Conservation (phyloP, 1,140 invertebrate genomes). For the Andrena cerasifolii region DNA sequence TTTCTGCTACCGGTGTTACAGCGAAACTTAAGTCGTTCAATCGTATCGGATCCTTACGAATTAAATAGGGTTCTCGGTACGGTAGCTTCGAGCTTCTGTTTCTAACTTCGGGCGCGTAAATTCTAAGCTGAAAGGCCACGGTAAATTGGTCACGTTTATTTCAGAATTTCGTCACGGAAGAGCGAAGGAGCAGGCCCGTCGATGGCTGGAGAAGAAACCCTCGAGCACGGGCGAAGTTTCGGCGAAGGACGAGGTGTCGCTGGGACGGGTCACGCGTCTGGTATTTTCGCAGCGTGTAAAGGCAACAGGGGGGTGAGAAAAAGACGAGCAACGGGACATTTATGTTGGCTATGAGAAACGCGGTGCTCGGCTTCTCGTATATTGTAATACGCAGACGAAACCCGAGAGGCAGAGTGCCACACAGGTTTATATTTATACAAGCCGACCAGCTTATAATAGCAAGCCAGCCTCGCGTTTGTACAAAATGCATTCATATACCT, state of each 20-base stretch:
- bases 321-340: slow-evolving; percentile 57
- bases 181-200: too few relatives aligned
- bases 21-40: slow-evolving; percentile 32
- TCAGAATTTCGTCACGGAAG: too few relatives aligned
- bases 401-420: slow-evolving; percentile 72
- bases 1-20: slow-evolving; percentile 68
- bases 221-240: too few relatives aligned
- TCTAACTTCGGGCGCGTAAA: too few relatives aligned
- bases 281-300: slow-evolving; percentile 5
- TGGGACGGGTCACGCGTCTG: not conserved
- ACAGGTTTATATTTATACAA: slow-evolving; percentile 78
- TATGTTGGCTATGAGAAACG: slow-evolving; percentile 67
- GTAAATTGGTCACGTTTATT: too few relatives aligned
- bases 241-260: not conserved
- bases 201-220: not conserved
- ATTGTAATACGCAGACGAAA: slow-evolving; percentile 77
- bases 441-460: slow-evolving; percentile 76
- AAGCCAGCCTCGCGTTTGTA: slow-evolving; percentile 70
- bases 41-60: slow-evolving; percentile 22
- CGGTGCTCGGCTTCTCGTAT: slow-evolving; percentile 65
- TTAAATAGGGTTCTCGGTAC: too few relatives aligned
- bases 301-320: not conserved
- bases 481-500: slow-evolving; percentile 75
- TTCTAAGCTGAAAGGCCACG: too few relatives aligned
- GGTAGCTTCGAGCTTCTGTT: too few relatives aligned